Conservation (phyloP, 2,113 vertebrate genomes). For the Mesocricetus auratus region DNA sequence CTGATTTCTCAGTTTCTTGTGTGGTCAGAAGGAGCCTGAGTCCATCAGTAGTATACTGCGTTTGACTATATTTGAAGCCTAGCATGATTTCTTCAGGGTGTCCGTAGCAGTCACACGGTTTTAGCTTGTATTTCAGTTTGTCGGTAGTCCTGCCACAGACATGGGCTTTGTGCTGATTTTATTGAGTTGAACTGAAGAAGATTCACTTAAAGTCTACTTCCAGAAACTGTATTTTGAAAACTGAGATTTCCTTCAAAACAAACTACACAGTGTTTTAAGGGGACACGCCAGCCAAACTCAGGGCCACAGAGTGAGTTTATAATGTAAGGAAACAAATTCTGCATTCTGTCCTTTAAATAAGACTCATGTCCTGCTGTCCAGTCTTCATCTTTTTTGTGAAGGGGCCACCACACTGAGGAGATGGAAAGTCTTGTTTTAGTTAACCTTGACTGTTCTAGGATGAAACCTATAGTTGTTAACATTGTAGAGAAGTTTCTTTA, state of each 20-base stretch:
- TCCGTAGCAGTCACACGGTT: not conserved
- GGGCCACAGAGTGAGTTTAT: not conserved
- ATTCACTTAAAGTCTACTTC: slow-evolving; percentile 15
- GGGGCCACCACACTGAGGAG: not conserved
- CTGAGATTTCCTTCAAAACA: slow-evolving; percentile 29
- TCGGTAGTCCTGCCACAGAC: not conserved
- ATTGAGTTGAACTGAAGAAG: slow-evolving; percentile 37
- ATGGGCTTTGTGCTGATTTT: slow-evolving; percentile 13
- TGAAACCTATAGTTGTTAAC: not conserved
- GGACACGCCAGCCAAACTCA: not conserved
- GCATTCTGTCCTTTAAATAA: slow-evolving; percentile 42
- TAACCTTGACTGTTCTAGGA: not conserved
- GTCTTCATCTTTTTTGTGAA: not conserved
- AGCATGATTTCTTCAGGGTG: not conserved
- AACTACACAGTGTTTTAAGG: slow-evolving; percentile 11
- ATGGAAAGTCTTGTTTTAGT: not conserved
- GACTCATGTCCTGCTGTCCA: not conserved
- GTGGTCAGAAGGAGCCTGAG: slow-evolving; percentile 1
- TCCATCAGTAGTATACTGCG: not conserved
- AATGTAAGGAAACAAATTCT: slow-evolving; percentile 12
- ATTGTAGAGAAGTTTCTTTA: not conserved
- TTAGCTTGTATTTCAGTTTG: not conserved
- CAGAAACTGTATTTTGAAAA: not conserved
- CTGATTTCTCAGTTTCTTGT: not conserved
- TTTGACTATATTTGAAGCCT: slow-evolving; percentile 4